These are phyloP conservation scores for Drosophila truncata DNA, from an alignment of 1,140 invertebrate species.

Conservation along the genomic window DNA sequence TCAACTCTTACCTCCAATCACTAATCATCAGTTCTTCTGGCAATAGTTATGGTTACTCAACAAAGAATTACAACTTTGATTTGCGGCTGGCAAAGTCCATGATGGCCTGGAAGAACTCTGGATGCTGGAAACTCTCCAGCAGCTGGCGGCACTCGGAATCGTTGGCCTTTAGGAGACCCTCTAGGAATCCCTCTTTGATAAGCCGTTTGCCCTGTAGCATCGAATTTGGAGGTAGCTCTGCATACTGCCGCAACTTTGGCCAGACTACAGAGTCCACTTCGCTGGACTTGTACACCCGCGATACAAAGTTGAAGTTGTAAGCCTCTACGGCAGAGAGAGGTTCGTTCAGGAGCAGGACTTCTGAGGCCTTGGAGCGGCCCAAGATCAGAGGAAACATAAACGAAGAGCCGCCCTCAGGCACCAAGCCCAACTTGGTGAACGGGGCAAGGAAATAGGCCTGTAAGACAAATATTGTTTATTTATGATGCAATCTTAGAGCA, in stretches of 20 bases:
- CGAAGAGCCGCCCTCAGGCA: slow-evolving; percentile 95
- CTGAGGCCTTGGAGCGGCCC: slow-evolving; percentile 91
- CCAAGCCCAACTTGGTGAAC: slow-evolving; percentile 92
- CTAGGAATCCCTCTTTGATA: slow-evolving; percentile 42
- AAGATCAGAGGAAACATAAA: slow-evolving; percentile 93
- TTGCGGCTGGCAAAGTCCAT: slow-evolving; percentile 67
- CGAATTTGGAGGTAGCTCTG: slow-evolving; percentile 62
- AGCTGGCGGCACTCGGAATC: slow-evolving; percentile 59
- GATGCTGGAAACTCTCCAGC: slow-evolving; percentile 34
- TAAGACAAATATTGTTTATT: neutral
- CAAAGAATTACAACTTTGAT: slow-evolving; percentile 55
- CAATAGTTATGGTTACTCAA: neutral
- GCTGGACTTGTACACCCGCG: slow-evolving; percentile 56
- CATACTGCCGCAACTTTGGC: slow-evolving; percentile 66
- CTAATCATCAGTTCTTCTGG: slow-evolving; percentile 1
- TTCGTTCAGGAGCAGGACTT: slow-evolving; percentile 93
- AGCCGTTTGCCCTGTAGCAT: slow-evolving; percentile 64
- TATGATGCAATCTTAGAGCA: neutral
- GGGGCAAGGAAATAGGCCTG: slow-evolving; percentile 95
- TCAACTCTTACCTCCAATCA: neutral
- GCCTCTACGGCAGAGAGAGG: slow-evolving; percentile 93
- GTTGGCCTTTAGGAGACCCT: slow-evolving; percentile 48
- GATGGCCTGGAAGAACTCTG: slow-evolving; percentile 68
- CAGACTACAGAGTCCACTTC: slow-evolving; percentile 64
- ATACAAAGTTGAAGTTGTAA: slow-evolving; percentile 88